Percentiles rank a stretch among this genome's conserved stretches.
These are phyloP conservation scores for Cartodere bifasciata DNA, from an alignment of 2,888 invertebrate genomes.

Conservation along the genomic window DNA sequence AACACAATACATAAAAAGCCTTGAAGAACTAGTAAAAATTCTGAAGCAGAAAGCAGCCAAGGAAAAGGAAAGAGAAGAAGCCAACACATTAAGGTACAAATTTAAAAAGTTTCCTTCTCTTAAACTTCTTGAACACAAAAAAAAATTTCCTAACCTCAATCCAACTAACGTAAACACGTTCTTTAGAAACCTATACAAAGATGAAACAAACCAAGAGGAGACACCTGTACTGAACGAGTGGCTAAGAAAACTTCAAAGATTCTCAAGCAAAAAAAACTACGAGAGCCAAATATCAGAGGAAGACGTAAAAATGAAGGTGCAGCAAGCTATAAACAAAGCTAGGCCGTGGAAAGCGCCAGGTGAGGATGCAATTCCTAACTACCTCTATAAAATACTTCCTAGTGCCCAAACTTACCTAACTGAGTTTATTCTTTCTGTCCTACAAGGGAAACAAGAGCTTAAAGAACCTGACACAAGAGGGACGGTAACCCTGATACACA, in stretches of 20 bases:
- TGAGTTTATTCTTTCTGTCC: not conserved
- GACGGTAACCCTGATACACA: conserved; percentile 18
- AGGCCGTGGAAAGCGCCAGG: conserved; percentile 10
- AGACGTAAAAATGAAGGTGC: too few relatives aligned
- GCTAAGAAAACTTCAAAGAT: conserved; percentile 9
- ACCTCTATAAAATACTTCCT: conserved; percentile 13
- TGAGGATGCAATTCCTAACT: conserved; percentile 14
- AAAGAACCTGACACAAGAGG: conserved; percentile 16
- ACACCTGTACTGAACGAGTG: conserved; percentile 10
- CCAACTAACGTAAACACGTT: conserved; percentile 6
- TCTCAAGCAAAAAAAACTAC: not conserved
- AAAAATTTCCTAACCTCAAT: too few relatives aligned
- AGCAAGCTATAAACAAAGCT: conserved; percentile 2
- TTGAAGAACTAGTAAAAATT: not conserved
- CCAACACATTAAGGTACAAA: not conserved
- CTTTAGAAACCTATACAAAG: conserved; percentile 6
- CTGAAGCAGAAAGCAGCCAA: not conserved
- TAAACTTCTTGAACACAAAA: too few relatives aligned
- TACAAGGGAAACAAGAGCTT: conserved; percentile 1
- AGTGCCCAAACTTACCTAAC: conserved; percentile 11
- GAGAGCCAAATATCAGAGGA: conserved; percentile 8
- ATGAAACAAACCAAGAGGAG: not conserved
- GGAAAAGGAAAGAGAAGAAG: not conserved
- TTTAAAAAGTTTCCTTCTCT: not conserved
- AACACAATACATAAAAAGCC: not conserved